Evolutionary conservation across 2,888 invertebrate species (phyloP).

Genomic region (Drosophila tanythrix): DNA sequence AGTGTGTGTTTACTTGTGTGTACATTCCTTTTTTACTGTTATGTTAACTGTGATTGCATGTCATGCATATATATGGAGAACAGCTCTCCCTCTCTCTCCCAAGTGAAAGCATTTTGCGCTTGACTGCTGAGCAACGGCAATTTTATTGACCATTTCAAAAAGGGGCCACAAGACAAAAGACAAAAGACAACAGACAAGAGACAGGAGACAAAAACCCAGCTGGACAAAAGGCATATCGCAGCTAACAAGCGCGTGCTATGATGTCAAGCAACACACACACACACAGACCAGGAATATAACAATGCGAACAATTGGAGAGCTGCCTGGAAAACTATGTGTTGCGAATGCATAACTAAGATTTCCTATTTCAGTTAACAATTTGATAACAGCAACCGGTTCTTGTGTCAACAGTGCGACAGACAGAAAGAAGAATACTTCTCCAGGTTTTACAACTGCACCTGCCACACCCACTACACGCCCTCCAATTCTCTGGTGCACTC

Average conservation of each 20-base stretch:
- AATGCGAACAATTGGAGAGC: constrained; percentile 35
- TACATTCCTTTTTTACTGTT: constrained; percentile 54
- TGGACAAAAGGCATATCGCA: constrained; percentile 59
- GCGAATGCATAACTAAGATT: constrained; percentile 76
- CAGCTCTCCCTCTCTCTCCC: not conserved
- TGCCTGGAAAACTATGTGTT: constrained; percentile 44
- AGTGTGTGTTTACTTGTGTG: constrained; percentile 6
- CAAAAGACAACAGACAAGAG: constrained; percentile 1
- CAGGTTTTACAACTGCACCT: constrained; percentile 31
- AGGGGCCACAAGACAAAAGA: constrained; percentile 49
- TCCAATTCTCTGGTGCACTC: constrained; percentile 49
- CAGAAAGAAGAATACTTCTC: constrained; percentile 34
- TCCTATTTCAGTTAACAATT: constrained; percentile 79
- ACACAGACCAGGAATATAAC: constrained; percentile 13
- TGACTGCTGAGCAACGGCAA: constrained; percentile 56
- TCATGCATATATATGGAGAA: constrained; percentile 32
- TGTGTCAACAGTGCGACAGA: constrained; percentile 63
- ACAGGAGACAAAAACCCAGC: constrained; percentile 19
- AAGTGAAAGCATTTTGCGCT: constrained; percentile 62
- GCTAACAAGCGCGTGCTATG: constrained; percentile 64
- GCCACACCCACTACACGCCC: not conserved
- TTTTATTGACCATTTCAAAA: constrained; percentile 66
- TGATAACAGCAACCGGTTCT: constrained; percentile 68
- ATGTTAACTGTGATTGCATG: constrained; percentile 68
- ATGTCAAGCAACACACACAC: constrained; percentile 42